Percentiles rank a stretch among this genome's conserved stretches.
phyloP scores from a whole-genome alignment of 2,113 vertebrate species.

The Indri indri region DNA sequence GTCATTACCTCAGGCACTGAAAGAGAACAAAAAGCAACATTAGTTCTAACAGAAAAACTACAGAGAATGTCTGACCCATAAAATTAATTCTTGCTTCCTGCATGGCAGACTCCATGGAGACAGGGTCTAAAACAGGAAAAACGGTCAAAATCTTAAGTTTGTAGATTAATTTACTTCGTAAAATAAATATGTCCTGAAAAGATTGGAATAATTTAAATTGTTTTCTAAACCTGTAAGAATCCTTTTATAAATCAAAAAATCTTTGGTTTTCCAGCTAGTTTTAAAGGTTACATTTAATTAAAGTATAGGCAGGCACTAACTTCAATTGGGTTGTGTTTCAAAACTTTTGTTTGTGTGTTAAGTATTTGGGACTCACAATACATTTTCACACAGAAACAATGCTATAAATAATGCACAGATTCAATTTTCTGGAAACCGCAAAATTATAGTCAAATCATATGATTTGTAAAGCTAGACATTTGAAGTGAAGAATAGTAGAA shows the following conservation, averaged over 20 bases:
- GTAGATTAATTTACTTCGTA: neutral
- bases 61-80: constrained; percentile 11
- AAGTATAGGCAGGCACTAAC: neutral
- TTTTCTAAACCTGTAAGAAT: neutral
- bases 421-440: neutral
- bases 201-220: neutral
- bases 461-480: neutral
- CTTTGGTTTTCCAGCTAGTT: neutral
- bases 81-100: constrained; percentile 53
- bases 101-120: neutral
- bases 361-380: neutral
- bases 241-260: neutral
- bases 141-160: neutral
- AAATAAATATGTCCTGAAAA: neutral
- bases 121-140: neutral
- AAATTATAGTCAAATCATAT: neutral
- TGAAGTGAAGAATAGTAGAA: neutral
- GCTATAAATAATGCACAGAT: neutral
- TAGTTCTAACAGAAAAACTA: neutral
- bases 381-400: neutral
- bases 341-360: constrained; percentile 18
- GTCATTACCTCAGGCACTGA: neutral
- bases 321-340: neutral
- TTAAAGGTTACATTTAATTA: neutral
- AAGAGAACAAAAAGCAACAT: neutral